Base-by-base conservation (phyloP, 92 coral and sea anemone genomes). In the Umimayanthus chanpuru region DNA sequence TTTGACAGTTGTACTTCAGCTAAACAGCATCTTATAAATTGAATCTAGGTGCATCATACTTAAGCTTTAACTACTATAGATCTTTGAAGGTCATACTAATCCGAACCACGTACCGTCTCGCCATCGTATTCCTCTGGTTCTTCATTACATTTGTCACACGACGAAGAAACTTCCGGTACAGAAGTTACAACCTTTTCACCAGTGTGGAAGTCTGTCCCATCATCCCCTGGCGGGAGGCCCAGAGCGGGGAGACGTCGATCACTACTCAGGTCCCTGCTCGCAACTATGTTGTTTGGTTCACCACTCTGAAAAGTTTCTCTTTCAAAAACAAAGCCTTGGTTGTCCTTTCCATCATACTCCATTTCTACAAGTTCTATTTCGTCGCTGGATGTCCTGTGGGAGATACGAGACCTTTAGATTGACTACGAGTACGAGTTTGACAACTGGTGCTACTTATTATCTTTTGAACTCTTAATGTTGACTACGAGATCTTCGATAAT, bases 281-380 rank as follows among this genome's bases (percentile, higher is more conserved):
- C 14, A 7, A 23, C n/a, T 61, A 39, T 39, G 79, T 75, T n/a
- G 26, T 0, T 36, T 21, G 5, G 47, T 66, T 40, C 23, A 23
- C 28, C 29, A 40, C 6, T 73, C 29, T 11, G 25, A 38, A 40
- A 25, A 25, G 36, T 39, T 25, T 65, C 76, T 11, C n/a, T 30
- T 12, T 66, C 55, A 4, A 23, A 14, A n/a, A 18, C 86, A 65
- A n/a, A 43, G 15, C 76, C 74, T 82, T 4, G 39, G 38, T 82
- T 41, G 40, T 66, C 76, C 25, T n/a, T 82, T 66, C 38, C 29
- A 6, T 66, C 39, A 3, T 38, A n/a, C 16, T 67, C 77, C 76
- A 25, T 68, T 40, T 40, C 6, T 25, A 82, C 76, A 68, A 82
- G 86, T 65, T 82, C 86, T 49, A 82, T 18, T 12, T 82, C 72